Evolutionary conservation across 2,888 invertebrate species (phyloP).

Genomic region (Amiota mariae): DNA sequence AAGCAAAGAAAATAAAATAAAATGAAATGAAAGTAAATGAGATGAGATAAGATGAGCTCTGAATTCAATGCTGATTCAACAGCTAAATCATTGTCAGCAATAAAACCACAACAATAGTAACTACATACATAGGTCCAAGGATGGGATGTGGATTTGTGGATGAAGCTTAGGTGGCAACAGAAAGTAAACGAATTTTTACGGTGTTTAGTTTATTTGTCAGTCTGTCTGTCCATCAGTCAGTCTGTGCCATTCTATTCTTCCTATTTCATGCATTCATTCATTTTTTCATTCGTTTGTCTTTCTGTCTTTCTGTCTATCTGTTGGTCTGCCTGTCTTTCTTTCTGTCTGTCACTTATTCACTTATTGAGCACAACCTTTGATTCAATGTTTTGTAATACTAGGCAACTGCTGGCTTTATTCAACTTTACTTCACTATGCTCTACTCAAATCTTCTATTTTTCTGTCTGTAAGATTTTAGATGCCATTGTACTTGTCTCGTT

Average conservation of each 20-base stretch:
- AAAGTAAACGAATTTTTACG: background rate
- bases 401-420: too few relatives aligned
- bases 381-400: background rate
- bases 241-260: background rate
- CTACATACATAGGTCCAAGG: background rate
- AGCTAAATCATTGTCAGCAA: conserved; percentile 15
- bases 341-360: background rate
- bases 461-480: background rate
- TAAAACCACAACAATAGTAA: background rate
- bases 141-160: too few relatives aligned
- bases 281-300: too few relatives aligned
- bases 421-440: too few relatives aligned
- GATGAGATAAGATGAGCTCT: background rate
- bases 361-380: background rate
- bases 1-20: too few relatives aligned
- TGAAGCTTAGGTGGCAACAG: background rate
- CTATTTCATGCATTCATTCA: too few relatives aligned
- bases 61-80: conserved; percentile 4
- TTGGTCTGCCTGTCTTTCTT: background rate
- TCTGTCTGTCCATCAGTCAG: background rate
- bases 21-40: too few relatives aligned
- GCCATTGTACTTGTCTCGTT: conserved; percentile 9
- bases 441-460: too few relatives aligned
- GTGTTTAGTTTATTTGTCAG: background rate
- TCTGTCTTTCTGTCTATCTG: background rate